Conservation (phyloP, 2,797 vertebrate genomes). For the Psittacula derbiana region DNA sequence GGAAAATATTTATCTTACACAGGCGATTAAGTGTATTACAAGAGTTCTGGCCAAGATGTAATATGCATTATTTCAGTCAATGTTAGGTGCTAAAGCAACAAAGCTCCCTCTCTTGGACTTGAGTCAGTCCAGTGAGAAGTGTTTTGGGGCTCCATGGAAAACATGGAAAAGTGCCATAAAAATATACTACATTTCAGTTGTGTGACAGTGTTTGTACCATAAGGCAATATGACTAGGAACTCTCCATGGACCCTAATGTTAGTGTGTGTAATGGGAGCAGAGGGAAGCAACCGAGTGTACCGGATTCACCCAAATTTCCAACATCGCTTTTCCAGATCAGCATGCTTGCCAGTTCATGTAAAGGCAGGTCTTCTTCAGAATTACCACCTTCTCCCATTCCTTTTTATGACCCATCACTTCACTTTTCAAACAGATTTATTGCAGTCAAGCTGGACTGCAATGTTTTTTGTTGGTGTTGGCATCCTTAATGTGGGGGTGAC, state of each 20-base stretch:
- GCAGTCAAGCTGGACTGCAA: neutral
- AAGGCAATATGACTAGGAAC: neutral
- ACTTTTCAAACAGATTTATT: neutral
- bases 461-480: neutral
- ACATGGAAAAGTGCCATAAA: neutral
- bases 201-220: accelerated
- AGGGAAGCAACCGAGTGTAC: neutral
- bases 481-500: neutral
- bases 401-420: neutral
- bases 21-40: neutral
- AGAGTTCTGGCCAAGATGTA: neutral
- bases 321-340: neutral
- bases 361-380: neutral
- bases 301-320: neutral
- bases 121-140: neutral
- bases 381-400: neutral
- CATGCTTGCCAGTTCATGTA: neutral
- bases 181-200: accelerated
- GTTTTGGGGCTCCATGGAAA: neutral
- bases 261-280: neutral
- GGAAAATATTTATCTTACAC: neutral
- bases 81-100: neutral
- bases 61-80: neutral
- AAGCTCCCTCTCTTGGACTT: neutral
- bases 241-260: neutral